Base-by-base conservation (phyloP, 2,113 vertebrate genomes). In the Toxostoma redivivum region DNA sequence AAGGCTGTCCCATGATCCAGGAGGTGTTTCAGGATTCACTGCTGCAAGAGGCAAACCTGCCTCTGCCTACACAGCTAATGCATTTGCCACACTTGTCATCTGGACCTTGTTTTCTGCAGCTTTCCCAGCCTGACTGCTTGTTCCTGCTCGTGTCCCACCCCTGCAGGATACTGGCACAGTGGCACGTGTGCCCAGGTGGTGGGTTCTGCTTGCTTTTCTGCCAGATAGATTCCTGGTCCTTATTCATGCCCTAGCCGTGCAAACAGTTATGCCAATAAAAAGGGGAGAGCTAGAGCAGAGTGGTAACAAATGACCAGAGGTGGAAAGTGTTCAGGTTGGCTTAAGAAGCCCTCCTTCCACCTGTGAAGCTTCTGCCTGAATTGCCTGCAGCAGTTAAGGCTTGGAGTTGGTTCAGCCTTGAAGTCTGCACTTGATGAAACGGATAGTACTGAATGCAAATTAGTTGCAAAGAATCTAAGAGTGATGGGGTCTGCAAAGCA, bases 381-480 rank as follows among this genome's bases (percentile, higher is more conserved):
- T 93, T 92, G 80, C 86, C 83, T 81, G 86, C 64, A 86, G 82
- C 92, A 78, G 80, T 86, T 84, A 56, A 66, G 38, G 76, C 69
- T 81, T 90, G 88, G 64, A 93, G 67, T 60, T 74, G 81, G 56
- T 88, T 95, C 92, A 92, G 91, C 83, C 92, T 92, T 88, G 76
- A 93, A 92, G 71, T 88, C 79, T 54, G 45, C 2, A 35, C 60
- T 88, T 78, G 88, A 74, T 89, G 84, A 95, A 87, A 73, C 0
- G 3, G 70, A 72, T 83, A 94, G 87, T 81, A 44, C 65, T 86
- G 95, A 91, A 95, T 88, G 88, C 82, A 96, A 90, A 95, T 88
- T 45, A 95, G 35, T 67, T 93, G 56, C 64, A 64, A 83, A 86
- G 78, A 90, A 80, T 50, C n/a, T 45, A 64, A 62, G 79, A 95